Evolutionary conservation across 2,113 vertebrate species (phyloP).

Genomic region (Chaenogobius annularis): DNA sequence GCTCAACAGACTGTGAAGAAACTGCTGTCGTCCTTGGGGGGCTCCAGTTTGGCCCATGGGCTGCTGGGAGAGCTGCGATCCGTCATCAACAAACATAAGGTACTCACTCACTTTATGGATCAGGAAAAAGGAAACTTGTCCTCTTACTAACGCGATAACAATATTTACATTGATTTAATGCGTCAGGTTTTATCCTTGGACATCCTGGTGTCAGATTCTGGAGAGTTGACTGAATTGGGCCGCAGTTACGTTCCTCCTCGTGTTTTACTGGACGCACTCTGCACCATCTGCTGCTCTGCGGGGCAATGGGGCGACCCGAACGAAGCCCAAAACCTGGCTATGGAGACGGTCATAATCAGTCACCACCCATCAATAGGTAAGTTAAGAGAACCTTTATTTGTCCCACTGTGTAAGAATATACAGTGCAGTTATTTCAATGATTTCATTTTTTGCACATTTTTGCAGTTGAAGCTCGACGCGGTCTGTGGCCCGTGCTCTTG

Average conservation of each 20-base stretch:
- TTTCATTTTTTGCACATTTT: neutral
- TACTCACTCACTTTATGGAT: slow-evolving; percentile 46
- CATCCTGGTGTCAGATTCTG: slow-evolving; percentile 80
- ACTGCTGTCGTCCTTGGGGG: slow-evolving; percentile 86
- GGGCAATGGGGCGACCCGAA: slow-evolving; percentile 78
- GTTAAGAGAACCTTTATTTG: neutral
- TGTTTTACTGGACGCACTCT: slow-evolving; percentile 85
- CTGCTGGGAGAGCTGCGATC: slow-evolving; percentile 87
- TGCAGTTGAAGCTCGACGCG: slow-evolving; percentile 80
- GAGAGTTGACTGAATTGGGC: slow-evolving; percentile 86
- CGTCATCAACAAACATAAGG: slow-evolving; percentile 89
- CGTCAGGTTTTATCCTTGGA: slow-evolving; percentile 84
- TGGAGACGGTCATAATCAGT: slow-evolving; percentile 85
- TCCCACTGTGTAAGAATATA: too few relatives aligned
- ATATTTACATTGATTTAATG: neutral
- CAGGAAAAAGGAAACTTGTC: neutral
- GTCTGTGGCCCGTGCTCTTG: slow-evolving; percentile 87
- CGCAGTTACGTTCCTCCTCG: slow-evolving; percentile 82
- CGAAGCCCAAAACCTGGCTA: slow-evolving; percentile 85
- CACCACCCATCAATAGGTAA: slow-evolving; percentile 93
- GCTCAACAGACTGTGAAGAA: slow-evolving; percentile 88
- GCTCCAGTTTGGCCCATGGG: slow-evolving; percentile 84
- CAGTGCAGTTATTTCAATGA: neutral
- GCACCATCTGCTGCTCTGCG: slow-evolving; percentile 82
- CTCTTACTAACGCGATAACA: neutral